Evolutionary conservation across 2,888 invertebrate genomes (phyloP), one percentile per base, ranked within the genome.

Genomic region (Catocala fraxini): DNA sequence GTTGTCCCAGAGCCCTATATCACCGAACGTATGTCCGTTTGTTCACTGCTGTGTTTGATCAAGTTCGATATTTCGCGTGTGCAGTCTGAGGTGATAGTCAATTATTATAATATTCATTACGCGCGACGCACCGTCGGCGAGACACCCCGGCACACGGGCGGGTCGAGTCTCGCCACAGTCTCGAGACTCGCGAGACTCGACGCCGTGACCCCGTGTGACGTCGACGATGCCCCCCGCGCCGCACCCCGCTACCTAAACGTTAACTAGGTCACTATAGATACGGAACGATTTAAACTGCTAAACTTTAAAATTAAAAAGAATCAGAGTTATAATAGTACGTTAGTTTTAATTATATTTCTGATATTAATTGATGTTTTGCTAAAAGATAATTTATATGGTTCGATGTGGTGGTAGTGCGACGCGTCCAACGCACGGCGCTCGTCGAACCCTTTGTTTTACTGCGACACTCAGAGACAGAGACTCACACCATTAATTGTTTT

Each of bases 261-360:
- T 88, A 81, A 83, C 85, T 89, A 90, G 86, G 78, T 86, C 89
- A 86, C 86, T 91, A 80, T 82, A 90, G 88, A 86, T 90, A 89
- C 85, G 85, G 83, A 88, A 86, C 84, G 87, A 89, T 81, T 85
- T 87, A 84, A 25, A 87, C 87, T 84, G 89, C 84, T 82, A 86
- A 86, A 87, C 82, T 85, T 82, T 87, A 87, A 87, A 81, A 68
- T 83, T 84, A 86, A 88, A 85, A 86, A 77, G 81, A 78, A 73
- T 60, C 80, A 91, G 89, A 92, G 89, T 90, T 93, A 90, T 92
- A 91, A 90, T 91, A 92, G 92, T 93, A 86, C 87, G 91, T 91
- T 92, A 92, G 92, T 89, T 92, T 92, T 92, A 92, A 92, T 93
- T 90, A 92, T 92, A 92, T 92, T 91, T 90, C 92, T 89, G 92